phyloP scores from a whole-genome alignment of 2,797 vertebrate genomes.

The Rhincodon typus region DNA sequence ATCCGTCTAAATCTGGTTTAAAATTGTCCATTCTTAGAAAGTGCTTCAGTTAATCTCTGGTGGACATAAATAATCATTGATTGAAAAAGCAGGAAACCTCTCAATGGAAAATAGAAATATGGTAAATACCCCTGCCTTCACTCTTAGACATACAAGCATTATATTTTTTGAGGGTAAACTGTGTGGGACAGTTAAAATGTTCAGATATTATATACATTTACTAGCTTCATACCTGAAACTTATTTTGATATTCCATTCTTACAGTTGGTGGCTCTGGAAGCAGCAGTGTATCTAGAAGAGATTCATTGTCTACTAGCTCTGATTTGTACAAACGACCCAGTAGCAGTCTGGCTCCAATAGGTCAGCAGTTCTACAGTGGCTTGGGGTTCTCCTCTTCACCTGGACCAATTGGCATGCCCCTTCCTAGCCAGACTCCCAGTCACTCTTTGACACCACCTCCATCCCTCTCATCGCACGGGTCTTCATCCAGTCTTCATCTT shows the following conservation, averaged over 20 bases:
- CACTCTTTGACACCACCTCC: constrained; percentile 97
- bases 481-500: constrained; percentile 94
- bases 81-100: neutral
- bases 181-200: neutral
- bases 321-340: constrained; percentile 94
- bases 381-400: constrained; percentile 97
- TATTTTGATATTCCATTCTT: constrained; percentile 54
- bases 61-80: neutral
- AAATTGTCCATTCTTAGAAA: neutral
- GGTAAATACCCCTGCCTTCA: neutral
- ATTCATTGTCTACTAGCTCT: constrained; percentile 90
- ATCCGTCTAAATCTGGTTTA: neutral
- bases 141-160: neutral
- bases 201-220: neutral
- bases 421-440: constrained; percentile 85
- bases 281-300: constrained; percentile 90
- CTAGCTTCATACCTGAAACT: neutral
- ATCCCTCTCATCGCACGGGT: constrained; percentile 95
- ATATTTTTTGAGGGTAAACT: neutral
- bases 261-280: constrained; percentile 88
- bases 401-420: constrained; percentile 90
- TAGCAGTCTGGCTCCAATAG: constrained; percentile 93
- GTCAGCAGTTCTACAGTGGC: constrained; percentile 97
- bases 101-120: neutral
- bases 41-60: neutral